Evolutionary conservation across 2,113 vertebrate genomes (phyloP).

Genomic region (Tupaia tana): DNA sequence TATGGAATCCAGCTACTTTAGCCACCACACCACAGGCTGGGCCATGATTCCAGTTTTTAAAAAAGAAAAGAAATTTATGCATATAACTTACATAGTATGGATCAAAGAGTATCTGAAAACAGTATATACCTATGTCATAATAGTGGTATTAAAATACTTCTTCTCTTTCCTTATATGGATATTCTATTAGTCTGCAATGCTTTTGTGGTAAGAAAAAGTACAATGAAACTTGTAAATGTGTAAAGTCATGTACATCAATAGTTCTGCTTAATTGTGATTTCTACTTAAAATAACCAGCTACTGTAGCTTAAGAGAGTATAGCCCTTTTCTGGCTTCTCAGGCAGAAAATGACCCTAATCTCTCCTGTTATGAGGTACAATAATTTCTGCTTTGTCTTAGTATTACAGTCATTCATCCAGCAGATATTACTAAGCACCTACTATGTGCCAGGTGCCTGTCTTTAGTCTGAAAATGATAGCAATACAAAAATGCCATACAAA

Average conservation of each 20-base stretch:
- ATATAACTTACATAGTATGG: background rate
- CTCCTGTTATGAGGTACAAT: background rate
- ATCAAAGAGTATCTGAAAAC: background rate
- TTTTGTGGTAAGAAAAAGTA: slow-evolving; percentile 27
- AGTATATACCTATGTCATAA: background rate
- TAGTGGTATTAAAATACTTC: background rate
- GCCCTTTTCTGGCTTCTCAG: background rate
- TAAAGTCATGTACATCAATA: background rate
- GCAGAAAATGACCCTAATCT: background rate
- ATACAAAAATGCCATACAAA: too few relatives aligned
- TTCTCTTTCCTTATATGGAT: slow-evolving; percentile 25
- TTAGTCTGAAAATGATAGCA: background rate
- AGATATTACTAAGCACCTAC: background rate
- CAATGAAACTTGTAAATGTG: background rate
- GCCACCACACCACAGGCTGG: too few relatives aligned
- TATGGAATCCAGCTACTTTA: too few relatives aligned
- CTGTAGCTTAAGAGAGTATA: background rate
- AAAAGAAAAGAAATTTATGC: background rate
- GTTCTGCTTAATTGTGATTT: slow-evolving; percentile 1
- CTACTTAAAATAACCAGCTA: background rate
- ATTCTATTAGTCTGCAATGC: background rate
- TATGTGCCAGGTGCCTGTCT: background rate
- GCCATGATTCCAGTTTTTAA: background rate
- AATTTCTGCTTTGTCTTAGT: background rate
- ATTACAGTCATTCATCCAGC: background rate